These are phyloP conservation scores for Ochotona curzoniae DNA, from an alignment of 2,113 vertebrate species.

Conservation along the genomic window DNA sequence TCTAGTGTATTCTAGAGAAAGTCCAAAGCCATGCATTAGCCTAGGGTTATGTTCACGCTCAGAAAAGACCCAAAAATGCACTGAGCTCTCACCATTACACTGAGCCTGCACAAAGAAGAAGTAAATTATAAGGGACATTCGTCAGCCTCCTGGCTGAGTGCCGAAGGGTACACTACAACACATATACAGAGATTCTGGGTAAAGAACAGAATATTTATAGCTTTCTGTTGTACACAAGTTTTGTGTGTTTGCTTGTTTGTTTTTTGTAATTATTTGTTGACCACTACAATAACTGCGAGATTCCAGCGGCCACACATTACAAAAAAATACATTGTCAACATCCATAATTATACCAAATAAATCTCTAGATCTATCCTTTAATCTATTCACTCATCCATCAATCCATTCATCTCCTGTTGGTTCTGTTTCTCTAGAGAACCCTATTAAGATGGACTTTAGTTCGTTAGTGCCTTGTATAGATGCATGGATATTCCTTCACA, in stretches of 20 bases:
- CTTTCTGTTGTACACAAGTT: neutral
- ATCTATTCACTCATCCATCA: too few species aligned
- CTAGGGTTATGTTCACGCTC: neutral
- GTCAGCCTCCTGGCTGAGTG: too few species aligned
- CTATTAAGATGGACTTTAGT: neutral
- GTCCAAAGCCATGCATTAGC: neutral
- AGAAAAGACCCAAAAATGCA: neutral
- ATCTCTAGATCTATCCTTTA: too few species aligned
- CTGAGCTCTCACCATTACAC: too few species aligned
- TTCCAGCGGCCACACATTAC: neutral
- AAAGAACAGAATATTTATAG: neutral
- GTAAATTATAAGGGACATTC: too few species aligned
- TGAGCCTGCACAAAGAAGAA: too few species aligned
- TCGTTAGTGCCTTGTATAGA: too few species aligned
- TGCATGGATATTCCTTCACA: too few species aligned
- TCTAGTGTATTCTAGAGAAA: neutral
- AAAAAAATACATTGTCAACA: neutral
- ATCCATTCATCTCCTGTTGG: too few species aligned
- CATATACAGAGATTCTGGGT: neutral
- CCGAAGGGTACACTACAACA: too few species aligned
- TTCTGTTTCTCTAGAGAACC: too few species aligned
- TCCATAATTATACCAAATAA: too few species aligned
- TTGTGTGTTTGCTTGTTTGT: neutral
- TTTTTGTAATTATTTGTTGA: neutral
- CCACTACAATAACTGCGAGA: neutral